A percentile compares a stretch with the other conserved stretches of the same genome.
Evolutionary conservation across 2,888 invertebrate genomes (phyloP).

Genomic region (Melieria crassipennis): DNA sequence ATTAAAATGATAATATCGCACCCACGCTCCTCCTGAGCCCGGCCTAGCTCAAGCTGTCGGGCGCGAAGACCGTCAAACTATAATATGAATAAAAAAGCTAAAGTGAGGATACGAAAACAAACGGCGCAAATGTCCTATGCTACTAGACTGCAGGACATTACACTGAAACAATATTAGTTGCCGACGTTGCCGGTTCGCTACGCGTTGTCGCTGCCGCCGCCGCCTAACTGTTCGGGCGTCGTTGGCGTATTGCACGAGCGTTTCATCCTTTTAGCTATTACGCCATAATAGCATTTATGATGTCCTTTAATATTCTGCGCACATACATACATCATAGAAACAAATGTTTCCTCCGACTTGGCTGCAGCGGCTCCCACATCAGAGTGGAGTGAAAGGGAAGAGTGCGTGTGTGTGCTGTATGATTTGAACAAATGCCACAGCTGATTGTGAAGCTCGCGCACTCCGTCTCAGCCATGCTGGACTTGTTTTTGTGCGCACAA

Average conservation of each 20-base stretch:
- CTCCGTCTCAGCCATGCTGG: background rate
- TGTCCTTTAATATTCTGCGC: constrained; percentile 62
- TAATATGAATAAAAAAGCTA: too few relatives aligned
- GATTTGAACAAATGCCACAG: background rate
- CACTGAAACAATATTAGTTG: background rate
- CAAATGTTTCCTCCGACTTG: constrained; percentile 48
- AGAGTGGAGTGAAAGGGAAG: too few relatives aligned
- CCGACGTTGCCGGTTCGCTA: constrained; percentile 6
- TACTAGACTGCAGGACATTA: background rate
- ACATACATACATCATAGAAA: constrained; percentile 62
- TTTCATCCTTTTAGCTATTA: constrained; percentile 29
- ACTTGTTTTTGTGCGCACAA: background rate
- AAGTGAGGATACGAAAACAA: constrained; percentile 1
- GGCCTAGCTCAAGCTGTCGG: background rate
- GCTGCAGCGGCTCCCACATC: background rate
- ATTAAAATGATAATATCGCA: constrained; percentile 63
- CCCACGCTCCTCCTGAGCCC: background rate
- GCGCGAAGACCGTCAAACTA: too few relatives aligned
- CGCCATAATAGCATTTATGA: constrained; percentile 44
- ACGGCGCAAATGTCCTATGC: background rate
- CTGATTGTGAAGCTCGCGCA: background rate
- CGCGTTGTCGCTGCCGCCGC: constrained; percentile 33
- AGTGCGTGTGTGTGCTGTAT: background rate
- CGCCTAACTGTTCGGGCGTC: background rate
- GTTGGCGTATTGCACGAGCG: too few relatives aligned